A percentile compares a stretch with the other conserved stretches of the same genome.
Conservation (phyloP, 2,113 vertebrate genomes). For the Pachyramphus minor region DNA sequence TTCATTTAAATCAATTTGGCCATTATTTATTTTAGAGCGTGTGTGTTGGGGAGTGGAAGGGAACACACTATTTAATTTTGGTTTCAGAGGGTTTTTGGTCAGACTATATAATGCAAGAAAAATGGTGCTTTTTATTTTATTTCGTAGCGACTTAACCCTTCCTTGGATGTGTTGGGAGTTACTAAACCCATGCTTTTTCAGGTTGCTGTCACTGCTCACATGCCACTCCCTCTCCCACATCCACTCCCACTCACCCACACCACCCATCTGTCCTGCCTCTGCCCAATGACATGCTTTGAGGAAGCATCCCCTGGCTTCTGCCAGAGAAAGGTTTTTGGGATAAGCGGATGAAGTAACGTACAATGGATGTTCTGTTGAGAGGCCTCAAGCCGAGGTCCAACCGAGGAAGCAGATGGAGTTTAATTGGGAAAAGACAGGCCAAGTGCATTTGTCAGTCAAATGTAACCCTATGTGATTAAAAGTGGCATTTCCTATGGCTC, state of each 20-base stretch:
- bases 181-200: not conserved
- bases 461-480: not conserved
- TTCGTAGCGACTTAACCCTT: conserved; percentile 25
- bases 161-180: not conserved
- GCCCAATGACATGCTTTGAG: not conserved
- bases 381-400: not conserved
- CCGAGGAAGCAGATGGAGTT: not conserved
- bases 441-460: conserved; percentile 15
- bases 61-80: conserved; percentile 46
- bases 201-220: not conserved
- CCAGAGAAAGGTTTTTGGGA: not conserved
- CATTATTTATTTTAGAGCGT: conserved; percentile 58
- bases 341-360: not conserved
- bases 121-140: conserved; percentile 49
- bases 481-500: conserved; percentile 37
- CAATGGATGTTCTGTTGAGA: conserved; percentile 4
- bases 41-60: not conserved
- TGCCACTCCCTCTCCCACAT: not conserved
- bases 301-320: not conserved
- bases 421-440: conserved; percentile 21
- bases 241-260: not conserved
- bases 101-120: conserved; percentile 52
- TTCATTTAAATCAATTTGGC: conserved; percentile 67
- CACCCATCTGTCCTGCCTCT: not conserved
- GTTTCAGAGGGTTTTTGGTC: conserved; percentile 47